These are phyloP conservation scores for Glossosoma conforme DNA, from an alignment of 1,140 invertebrate genomes.

Conservation along the genomic window DNA sequence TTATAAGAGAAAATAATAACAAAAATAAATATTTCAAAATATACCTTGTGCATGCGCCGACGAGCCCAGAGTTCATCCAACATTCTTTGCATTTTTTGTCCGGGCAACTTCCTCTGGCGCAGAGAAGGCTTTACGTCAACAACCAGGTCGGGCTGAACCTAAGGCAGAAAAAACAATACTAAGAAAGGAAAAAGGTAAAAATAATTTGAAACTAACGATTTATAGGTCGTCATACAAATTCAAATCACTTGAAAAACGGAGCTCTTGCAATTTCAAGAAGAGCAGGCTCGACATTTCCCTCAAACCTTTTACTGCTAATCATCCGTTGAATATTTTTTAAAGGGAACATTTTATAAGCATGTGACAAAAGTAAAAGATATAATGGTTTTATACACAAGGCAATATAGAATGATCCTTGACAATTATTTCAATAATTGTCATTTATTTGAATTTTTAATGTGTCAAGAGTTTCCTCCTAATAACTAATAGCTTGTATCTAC, in stretches of 20 bases:
- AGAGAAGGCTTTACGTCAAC: slow-evolving; percentile 93
- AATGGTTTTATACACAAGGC: too few species aligned
- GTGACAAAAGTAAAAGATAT: too few species aligned
- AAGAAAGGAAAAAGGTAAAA: neutral
- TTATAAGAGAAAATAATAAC: neutral
- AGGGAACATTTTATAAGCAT: too few species aligned
- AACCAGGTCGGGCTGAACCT: slow-evolving; percentile 77
- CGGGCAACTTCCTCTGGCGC: slow-evolving; percentile 79
- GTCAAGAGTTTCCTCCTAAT: too few species aligned
- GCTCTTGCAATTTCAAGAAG: slow-evolving; percentile 37
- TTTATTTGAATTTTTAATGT: too few species aligned
- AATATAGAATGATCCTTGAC: too few species aligned
- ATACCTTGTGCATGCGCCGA: slow-evolving; percentile 52
- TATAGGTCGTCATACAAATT: slow-evolving; percentile 21
- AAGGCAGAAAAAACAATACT: slow-evolving; percentile 2
- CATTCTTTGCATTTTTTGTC: slow-evolving; percentile 79
- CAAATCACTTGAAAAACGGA: slow-evolving; percentile 43
- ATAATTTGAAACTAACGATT: slow-evolving; percentile 4
- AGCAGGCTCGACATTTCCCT: slow-evolving; percentile 45
- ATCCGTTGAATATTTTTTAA: slow-evolving; percentile 33
- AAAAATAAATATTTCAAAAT: slow-evolving; percentile 34
- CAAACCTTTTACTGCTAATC: slow-evolving; percentile 55
- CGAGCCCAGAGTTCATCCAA: slow-evolving; percentile 64
- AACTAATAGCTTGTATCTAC: too few species aligned
- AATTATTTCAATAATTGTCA: too few species aligned